Conservation (phyloP, 92 coral and sea anemone genomes). For the Phymanthus crucifer region DNA sequence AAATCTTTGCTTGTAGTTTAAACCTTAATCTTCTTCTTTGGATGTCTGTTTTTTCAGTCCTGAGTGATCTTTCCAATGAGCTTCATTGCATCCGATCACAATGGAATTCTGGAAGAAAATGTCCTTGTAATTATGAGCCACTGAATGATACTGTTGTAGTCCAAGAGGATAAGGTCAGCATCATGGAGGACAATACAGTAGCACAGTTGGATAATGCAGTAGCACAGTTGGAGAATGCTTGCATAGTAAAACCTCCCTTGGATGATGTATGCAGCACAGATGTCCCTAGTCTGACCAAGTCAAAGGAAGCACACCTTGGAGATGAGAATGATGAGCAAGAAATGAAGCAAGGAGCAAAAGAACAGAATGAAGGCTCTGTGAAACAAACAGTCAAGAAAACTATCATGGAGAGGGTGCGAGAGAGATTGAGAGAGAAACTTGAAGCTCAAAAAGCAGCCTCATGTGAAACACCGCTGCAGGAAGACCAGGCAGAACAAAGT, state of each 20-base stretch:
- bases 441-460: constrained; percentile 2
- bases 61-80: constrained; percentile 75
- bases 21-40: neutral
- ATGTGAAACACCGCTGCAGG: neutral
- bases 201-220: no score
- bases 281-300: neutral
- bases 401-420: constrained; percentile 33
- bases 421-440: constrained; percentile 8
- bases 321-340: neutral
- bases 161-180: no score
- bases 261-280: no score
- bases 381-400: constrained; percentile 14
- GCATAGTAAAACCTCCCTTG: no score
- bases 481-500: neutral
- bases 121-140: constrained; percentile 64
- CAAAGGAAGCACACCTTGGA: neutral
- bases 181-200: no score
- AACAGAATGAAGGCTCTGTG: neutral
- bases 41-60: constrained; percentile 44
- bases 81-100: constrained; percentile 68
- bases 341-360: neutral
- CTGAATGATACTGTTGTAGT: neutral
- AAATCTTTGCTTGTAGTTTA: neutral
- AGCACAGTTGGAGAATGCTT: no score
- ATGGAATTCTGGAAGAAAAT: constrained; percentile 69